Conservation (phyloP, 1,140 invertebrate genomes). For the Halictus rubicundus region DNA sequence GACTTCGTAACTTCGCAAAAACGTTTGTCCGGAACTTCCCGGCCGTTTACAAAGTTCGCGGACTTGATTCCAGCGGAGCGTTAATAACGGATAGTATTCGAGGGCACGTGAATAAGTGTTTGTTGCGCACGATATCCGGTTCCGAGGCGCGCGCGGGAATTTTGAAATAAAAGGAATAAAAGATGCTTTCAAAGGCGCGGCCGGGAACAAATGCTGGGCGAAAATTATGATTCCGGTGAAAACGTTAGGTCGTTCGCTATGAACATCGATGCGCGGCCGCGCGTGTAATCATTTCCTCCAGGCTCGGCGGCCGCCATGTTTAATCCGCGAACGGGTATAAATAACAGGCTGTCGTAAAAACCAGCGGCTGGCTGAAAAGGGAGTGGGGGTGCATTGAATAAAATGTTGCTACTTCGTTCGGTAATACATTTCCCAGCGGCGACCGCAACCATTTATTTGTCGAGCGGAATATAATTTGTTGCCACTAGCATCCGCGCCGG, state of each 20-base stretch:
- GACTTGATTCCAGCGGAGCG: neutral
- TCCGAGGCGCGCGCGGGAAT: neutral
- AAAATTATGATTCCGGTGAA: neutral
- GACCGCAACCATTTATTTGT: neutral
- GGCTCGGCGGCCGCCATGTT: no score
- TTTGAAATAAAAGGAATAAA: no score
- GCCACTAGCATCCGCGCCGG: no score
- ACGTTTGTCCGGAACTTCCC: conserved; percentile 34
- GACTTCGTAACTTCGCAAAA: conserved; percentile 43
- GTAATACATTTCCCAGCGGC: conserved; percentile 8
- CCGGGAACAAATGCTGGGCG: neutral
- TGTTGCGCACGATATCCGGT: neutral
- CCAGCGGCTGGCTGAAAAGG: neutral
- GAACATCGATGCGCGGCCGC: neutral
- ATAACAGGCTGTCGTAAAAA: neutral
- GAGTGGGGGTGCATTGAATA: neutral
- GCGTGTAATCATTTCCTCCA: conserved; percentile 24
- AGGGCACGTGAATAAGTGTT: neutral
- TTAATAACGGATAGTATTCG: conserved; percentile 49
- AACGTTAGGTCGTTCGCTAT: conserved; percentile 12
- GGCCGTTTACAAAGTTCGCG: conserved; percentile 10
- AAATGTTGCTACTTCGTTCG: neutral
- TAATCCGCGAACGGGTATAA: neutral
- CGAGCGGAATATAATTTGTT: neutral
- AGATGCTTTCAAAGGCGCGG: no score